Evolutionary conservation across 2,797 vertebrate species (phyloP).

Genomic region (Lagocephalus sceleratus): DNA sequence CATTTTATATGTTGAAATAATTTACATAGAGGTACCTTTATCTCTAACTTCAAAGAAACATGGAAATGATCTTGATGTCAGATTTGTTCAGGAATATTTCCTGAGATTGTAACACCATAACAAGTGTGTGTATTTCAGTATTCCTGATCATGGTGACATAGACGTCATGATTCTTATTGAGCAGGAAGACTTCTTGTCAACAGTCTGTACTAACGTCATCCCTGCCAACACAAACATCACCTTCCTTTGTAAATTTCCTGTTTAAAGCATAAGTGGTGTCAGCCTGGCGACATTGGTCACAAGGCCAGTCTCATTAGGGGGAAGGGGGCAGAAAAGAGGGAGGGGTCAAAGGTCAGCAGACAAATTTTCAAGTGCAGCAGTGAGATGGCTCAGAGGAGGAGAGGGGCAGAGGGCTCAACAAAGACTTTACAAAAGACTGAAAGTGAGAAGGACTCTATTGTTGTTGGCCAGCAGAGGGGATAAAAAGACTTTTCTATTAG

Average conservation of each 20-base stretch:
- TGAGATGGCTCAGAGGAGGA: conserved; percentile 6
- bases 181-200: not conserved
- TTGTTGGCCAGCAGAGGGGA: too few relatives aligned
- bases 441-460: not conserved
- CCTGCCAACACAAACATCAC: conserved; percentile 8
- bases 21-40: not conserved
- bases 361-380: conserved; percentile 24
- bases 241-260: conserved; percentile 28
- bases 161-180: not conserved
- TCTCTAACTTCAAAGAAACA: not conserved
- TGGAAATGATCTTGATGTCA: not conserved
- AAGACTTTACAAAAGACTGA: conserved; percentile 11
- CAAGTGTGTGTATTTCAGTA: too few relatives aligned
- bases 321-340: conserved; percentile 18
- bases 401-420: conserved; percentile 4
- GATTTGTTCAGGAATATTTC: not conserved
- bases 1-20: not conserved
- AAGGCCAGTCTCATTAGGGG: conserved; percentile 9
- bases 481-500: too few relatives aligned
- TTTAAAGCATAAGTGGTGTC: conserved; percentile 41
- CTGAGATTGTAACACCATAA: too few relatives aligned
- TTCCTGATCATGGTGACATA: too few relatives aligned
- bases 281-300: conserved; percentile 2
- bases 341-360: conserved; percentile 20
- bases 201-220: not conserved